These are phyloP conservation scores for Hyperoodon ampullatus DNA, from an alignment of 2,113 vertebrate genomes.

Conservation along the genomic window DNA sequence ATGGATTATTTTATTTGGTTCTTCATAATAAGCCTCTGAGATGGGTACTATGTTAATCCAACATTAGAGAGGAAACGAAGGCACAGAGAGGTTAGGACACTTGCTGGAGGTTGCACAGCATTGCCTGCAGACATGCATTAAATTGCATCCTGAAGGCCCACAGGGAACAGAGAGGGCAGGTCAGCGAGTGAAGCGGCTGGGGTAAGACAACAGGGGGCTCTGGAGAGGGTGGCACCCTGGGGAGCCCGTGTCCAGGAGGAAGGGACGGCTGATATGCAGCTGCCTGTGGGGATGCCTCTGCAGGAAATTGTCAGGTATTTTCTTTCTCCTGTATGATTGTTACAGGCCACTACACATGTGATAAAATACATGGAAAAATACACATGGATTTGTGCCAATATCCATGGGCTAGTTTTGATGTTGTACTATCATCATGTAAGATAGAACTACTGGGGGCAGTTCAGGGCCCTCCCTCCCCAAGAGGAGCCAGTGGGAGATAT, in stretches of 20 bases:
- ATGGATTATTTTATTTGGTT: background rate
- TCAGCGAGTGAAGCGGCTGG: background rate
- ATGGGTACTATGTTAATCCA: background rate
- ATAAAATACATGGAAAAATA: background rate
- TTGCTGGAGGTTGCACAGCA: background rate
- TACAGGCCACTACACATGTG: background rate
- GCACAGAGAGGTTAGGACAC: background rate
- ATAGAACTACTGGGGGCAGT: rapidly evolving
- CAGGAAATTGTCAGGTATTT: background rate
- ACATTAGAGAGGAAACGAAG: background rate
- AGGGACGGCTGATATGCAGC: background rate
- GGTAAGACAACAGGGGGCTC: background rate
- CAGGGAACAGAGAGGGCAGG: background rate
- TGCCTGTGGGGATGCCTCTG: background rate
- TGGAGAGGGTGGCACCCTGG: background rate
- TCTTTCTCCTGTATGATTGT: background rate
- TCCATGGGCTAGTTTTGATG: background rate
- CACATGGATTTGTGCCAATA: background rate
- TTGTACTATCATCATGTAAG: background rate
- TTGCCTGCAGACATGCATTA: no score
- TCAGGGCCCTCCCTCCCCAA: background rate
- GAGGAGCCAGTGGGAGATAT: background rate
- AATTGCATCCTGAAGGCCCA: background rate
- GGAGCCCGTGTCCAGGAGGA: background rate
- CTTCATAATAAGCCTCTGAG: background rate